Evolutionary conservation across 2,113 vertebrate genomes (phyloP).

Genomic region (Arvicanthis niloticus): DNA sequence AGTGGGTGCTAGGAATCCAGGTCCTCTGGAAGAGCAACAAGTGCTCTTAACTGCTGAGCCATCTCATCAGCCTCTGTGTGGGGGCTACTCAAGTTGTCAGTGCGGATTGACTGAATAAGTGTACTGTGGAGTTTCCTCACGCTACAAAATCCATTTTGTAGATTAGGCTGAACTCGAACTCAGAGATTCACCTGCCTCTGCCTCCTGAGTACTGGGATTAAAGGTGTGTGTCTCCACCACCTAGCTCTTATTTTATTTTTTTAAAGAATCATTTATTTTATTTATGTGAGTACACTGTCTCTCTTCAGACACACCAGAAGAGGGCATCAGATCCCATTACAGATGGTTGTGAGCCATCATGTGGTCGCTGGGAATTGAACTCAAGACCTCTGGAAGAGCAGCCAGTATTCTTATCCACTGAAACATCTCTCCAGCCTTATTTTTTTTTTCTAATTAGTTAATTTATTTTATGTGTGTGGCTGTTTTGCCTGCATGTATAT

Average conservation of each 20-base stretch:
- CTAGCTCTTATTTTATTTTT: no score
- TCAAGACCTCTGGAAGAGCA: no score
- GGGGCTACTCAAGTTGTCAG: background rate
- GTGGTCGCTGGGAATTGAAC: no score
- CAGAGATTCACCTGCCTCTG: background rate
- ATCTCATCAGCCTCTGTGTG: no score
- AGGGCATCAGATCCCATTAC: no score
- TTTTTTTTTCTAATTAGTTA: background rate
- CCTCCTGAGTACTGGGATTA: background rate
- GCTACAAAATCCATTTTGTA: no score
- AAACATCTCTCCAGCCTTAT: no score
- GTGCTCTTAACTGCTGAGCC: background rate
- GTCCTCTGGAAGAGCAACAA: background rate
- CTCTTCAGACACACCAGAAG: no score
- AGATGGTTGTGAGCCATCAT: no score
- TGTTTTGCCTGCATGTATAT: background rate
- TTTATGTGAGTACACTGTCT: no score
- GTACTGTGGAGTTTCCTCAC: background rate
- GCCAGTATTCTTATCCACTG: no score
- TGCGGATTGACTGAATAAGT: background rate
- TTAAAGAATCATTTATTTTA: no score
- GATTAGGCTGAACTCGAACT: background rate
- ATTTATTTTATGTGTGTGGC: background rate
- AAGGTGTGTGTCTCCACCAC: background rate
- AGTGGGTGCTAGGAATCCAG: background rate